Percentiles rank a stretch among this genome's conserved stretches.
These are phyloP conservation scores for Pachyuromys duprasi DNA, from an alignment of 2,797 vertebrate genomes.

Conservation along the genomic window DNA sequence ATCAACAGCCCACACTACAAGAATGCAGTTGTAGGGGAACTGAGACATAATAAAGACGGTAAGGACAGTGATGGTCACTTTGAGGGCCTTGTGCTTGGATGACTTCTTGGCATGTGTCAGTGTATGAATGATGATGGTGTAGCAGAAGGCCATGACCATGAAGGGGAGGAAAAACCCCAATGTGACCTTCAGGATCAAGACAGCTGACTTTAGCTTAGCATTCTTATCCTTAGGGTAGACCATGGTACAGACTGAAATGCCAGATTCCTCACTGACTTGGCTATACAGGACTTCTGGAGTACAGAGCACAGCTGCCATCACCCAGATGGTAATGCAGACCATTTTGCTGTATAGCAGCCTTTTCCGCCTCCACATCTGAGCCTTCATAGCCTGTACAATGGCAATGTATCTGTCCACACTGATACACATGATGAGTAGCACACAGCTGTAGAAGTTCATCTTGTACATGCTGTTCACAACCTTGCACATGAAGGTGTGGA, in stretches of 20 bases:
- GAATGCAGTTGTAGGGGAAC: constrained; percentile 90
- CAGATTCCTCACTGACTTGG: neutral
- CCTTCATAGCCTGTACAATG: constrained; percentile 90
- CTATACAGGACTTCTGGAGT: constrained; percentile 92
- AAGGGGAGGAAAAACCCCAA: constrained; percentile 93
- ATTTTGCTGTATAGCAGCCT: constrained; percentile 90
- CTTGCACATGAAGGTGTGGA: constrained; percentile 89
- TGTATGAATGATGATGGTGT: constrained; percentile 92
- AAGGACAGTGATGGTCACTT: constrained; percentile 91
- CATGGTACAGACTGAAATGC: constrained; percentile 83
- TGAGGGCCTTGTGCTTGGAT: constrained; percentile 93
- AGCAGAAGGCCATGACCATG: constrained; percentile 92
- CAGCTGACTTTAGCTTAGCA: constrained; percentile 86
- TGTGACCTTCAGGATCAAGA: constrained; percentile 91
- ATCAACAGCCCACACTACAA: constrained; percentile 89
- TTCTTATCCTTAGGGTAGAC: constrained; percentile 83
- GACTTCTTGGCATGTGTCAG: constrained; percentile 92
- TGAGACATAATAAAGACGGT: constrained; percentile 93
- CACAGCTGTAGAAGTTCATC: constrained; percentile 94
- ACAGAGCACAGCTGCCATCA: constrained; percentile 87
- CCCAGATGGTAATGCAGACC: constrained; percentile 90
- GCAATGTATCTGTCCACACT: constrained; percentile 94
- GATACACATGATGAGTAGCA: constrained; percentile 94
- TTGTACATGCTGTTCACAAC: constrained; percentile 91
- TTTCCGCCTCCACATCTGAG: constrained; percentile 88